Conservation (phyloP, 2,888 invertebrate genomes). For the Zaprionus obscuricornis region DNA sequence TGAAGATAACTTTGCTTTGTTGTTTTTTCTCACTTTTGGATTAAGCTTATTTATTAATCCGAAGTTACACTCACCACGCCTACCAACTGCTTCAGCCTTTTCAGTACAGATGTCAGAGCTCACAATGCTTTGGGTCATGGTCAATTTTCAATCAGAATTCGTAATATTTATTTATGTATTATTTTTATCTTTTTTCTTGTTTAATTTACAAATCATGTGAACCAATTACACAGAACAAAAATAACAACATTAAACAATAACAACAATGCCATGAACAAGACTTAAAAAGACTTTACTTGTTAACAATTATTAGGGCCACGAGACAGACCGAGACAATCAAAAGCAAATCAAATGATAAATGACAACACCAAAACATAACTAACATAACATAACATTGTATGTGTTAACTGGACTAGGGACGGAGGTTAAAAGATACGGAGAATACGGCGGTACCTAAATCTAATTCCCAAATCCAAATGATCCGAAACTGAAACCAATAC, state of each 20-base stretch:
- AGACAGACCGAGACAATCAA: slow-evolving; percentile 60
- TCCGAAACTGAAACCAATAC: slow-evolving; percentile 19
- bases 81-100: too few species aligned
- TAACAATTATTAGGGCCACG: slow-evolving; percentile 76
- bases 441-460: too few species aligned
- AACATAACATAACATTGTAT: slow-evolving; percentile 49
- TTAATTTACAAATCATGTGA: slow-evolving; percentile 82
- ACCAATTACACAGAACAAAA: slow-evolving; percentile 67
- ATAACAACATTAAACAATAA: slow-evolving; percentile 30
- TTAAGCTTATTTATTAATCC: too few species aligned
- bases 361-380: slow-evolving; percentile 79
- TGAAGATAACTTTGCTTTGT: too few species aligned
- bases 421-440: slow-evolving; percentile 31
- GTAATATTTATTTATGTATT: too few species aligned
- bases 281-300: slow-evolving; percentile 82
- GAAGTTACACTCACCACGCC: too few species aligned
- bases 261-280: slow-evolving; percentile 66
- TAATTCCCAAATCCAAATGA: slow-evolving; percentile 49
- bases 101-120: slow-evolving; percentile 66
- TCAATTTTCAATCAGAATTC: slow-evolving; percentile 77
- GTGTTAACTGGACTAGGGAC: not conserved
- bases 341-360: slow-evolving; percentile 81
- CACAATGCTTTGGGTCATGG: slow-evolving; percentile 67
- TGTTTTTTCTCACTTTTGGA: too few species aligned
- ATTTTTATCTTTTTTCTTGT: too few species aligned